Percentiles rank a stretch among this genome's conserved stretches.
phyloP scores from a whole-genome alignment of 2,888 invertebrate genomes.

The Stenodera caucasica region DNA sequence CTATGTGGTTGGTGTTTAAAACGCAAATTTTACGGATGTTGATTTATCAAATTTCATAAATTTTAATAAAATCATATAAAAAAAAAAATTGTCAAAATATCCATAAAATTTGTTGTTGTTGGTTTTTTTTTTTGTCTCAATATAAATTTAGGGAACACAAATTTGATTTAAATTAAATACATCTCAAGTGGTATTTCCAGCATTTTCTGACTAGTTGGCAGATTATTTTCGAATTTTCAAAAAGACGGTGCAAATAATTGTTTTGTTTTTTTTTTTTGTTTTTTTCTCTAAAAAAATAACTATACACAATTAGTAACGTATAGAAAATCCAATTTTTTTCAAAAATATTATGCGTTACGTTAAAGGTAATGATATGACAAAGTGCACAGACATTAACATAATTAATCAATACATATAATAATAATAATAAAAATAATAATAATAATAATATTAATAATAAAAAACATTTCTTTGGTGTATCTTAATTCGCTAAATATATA shows the following conservation, averaged over 20 bases:
- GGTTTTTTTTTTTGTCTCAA: too few relatives aligned
- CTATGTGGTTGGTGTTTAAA: constrained; percentile 33
- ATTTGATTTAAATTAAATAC: constrained; percentile 45
- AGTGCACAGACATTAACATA: constrained; percentile 46
- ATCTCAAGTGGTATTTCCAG: constrained; percentile 30
- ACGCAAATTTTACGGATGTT: constrained; percentile 30
- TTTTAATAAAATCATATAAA: constrained; percentile 12
- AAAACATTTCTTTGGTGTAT: constrained; percentile 56
- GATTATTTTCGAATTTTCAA: constrained; percentile 27
- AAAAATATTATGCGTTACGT: constrained; percentile 37
- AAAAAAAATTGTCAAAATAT: constrained; percentile 14
- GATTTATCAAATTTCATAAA: constrained; percentile 18
- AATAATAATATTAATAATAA: constrained; percentile 21
- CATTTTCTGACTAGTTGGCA: constrained; percentile 51
- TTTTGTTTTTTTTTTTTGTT: not conserved
- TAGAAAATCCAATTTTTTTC: constrained; percentile 21
- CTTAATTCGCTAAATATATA: constrained; percentile 53
- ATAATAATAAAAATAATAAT: not conserved
- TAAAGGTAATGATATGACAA: constrained; percentile 42
- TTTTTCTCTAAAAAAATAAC: constrained; percentile 30
- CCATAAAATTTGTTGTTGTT: constrained; percentile 31
- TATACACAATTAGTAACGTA: constrained; percentile 28
- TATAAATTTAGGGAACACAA: constrained; percentile 39
- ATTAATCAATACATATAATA: constrained; percentile 29
- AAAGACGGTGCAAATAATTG: constrained; percentile 32